Evolutionary conservation across 2,888 invertebrate genomes (phyloP).

Genomic region (Lamellibrachia satsuma): DNA sequence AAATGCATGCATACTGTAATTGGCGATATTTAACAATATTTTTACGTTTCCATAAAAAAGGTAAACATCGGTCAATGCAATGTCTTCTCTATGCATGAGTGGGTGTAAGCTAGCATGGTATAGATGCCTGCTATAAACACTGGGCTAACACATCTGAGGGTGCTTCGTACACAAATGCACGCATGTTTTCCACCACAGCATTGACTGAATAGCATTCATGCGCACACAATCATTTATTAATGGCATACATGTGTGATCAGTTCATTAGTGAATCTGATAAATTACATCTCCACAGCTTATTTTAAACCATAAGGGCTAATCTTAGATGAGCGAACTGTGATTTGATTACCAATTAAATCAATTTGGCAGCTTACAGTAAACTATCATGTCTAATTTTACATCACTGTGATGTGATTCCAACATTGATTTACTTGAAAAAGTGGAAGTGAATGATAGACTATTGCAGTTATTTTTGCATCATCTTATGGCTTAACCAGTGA

Average conservation of each 20-base stretch:
- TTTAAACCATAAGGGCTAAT: background rate
- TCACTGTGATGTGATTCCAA: background rate
- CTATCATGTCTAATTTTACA: constrained; percentile 17
- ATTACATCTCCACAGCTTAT: background rate
- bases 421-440: background rate
- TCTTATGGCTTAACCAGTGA: background rate
- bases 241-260: background rate
- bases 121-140: no score
- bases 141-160: background rate
- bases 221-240: background rate
- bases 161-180: background rate
- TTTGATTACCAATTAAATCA: background rate
- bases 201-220: background rate
- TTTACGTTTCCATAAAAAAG: no score
- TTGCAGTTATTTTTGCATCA: background rate
- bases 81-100: no score
- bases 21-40: no score
- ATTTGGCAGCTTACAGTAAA: background rate
- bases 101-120: no score
- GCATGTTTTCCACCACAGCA: background rate
- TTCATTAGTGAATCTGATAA: background rate
- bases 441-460: background rate
- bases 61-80: no score
- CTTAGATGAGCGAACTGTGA: background rate
- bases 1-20: no score